These are phyloP conservation scores for Elysia chlorotica DNA, from an alignment of 1,140 invertebrate species.

Conservation along the genomic window DNA sequence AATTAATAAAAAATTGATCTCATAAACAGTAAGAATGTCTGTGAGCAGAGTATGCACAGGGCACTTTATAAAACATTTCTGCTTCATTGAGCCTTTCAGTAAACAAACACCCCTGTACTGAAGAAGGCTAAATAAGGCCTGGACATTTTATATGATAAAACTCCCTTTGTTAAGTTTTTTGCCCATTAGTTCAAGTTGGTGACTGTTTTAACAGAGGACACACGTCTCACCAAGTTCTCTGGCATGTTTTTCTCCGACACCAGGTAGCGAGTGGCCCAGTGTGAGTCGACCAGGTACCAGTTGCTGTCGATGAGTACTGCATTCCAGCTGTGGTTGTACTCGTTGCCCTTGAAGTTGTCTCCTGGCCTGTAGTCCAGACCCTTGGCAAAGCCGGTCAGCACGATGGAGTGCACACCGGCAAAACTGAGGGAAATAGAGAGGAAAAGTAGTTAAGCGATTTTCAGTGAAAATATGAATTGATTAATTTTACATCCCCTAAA, in stretches of 20 bases:
- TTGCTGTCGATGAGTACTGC: constrained; percentile 58
- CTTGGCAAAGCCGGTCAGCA: constrained; percentile 98
- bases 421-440: constrained; percentile 71
- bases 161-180: too few species aligned
- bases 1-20: too few species aligned
- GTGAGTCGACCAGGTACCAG: constrained; percentile 62
- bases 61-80: too few species aligned
- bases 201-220: too few species aligned
- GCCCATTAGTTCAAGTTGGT: too few species aligned
- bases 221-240: constrained; percentile 57
- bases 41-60: too few species aligned
- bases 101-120: not conserved
- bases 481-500: too few species aligned
- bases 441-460: not conserved
- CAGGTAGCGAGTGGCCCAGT: constrained; percentile 62
- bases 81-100: too few species aligned
- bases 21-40: too few species aligned
- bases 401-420: constrained; percentile 95
- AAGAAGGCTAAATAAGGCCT: not conserved
- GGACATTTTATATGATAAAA: not conserved
- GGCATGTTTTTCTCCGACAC: constrained; percentile 58
- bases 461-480: too few species aligned
- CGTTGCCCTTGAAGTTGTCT: constrained; percentile 55
- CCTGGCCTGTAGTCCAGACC: constrained; percentile 97
- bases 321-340: constrained; percentile 63